Base-by-base conservation (phyloP, 2,113 vertebrate genomes). In the Gasterosteus nipponicus region DNA sequence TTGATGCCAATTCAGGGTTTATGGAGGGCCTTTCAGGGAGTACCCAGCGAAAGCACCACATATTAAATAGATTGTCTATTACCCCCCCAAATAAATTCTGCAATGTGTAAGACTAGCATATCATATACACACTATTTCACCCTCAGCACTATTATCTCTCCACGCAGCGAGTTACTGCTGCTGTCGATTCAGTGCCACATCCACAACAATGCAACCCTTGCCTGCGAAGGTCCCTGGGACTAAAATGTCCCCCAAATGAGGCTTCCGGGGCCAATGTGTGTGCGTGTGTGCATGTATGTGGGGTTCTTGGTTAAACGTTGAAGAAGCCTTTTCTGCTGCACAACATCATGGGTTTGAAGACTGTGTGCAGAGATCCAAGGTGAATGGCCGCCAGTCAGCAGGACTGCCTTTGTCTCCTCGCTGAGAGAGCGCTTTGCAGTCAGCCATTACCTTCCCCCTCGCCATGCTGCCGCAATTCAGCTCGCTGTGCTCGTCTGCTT, bases 341-440 rank as follows among this genome's bases (percentile, higher is more conserved):
- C 47, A 1, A 41, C 47, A 67, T 39, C 35, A 53, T 31, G 61
- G 33, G 60, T 70, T 3, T 67, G 69, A 60, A 68, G 75, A 42
- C 75, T 69, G 81, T 70, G 22, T 70, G 22, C 22, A 39, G 60
- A 56, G 85, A 87, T 73, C 82, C 83, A 78, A 85, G 89, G 91
- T 92, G 92, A 93, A 92, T 93, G 92, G 90, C 86, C 79, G 91
- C 88, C 82, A 83, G 86, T 84, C 85, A 85, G 83, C 71, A 90
- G 82, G 77, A 81, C 89, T 90, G 91, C 87, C 94, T 94, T 94
- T 94, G 94, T 95, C 92, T 95, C 86, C 89, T 73, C 54, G 82
- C 84, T 86, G 86, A 84, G 87, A 86, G 56, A 89, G 80, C 67
- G 91, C 87, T 85, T 83, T 82, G 86, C 90, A 83, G 93, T 91